Base-by-base conservation (phyloP, 2,888 invertebrate species). In the Heliconius cydno region DNA sequence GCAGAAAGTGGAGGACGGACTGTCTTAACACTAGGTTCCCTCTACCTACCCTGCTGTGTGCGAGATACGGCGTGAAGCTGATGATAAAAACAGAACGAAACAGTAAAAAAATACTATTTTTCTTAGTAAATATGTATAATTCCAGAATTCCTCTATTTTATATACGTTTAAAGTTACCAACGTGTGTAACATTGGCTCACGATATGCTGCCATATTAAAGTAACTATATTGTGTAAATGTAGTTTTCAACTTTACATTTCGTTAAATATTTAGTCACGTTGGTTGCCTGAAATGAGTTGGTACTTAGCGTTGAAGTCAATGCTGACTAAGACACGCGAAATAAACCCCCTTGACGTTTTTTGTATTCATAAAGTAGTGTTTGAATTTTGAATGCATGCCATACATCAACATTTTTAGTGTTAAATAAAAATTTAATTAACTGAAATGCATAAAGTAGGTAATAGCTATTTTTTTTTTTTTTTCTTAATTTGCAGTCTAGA, bases 281-380 rank as follows among this genome's bases (percentile, higher is more conserved):
- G 77, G 22, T 77, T 34, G 70, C 46, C 57, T 60, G 60, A 65
- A 70, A 46, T 25, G 25, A n/a, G 60, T 60, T n/a, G n/a, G n/a
- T 41, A 70, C 72, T 76, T 72, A 65, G 41, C 65, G 66, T 57
- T 76, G 68, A n/a, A 68, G 46, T 67, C 46, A 30, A 67, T 72
- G 25, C 22, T 72, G 73, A 77, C n/a, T n/a, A n/a, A n/a, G n/a
- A n/a, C 77, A 77, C 73, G 68, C 77, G 67, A 80, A 77, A 68
- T 52, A 63, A 75, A 75, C 34, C 60, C 77, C 30, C 73, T 67
- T 30, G 30, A 52, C 25, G 28, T 72, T 76, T 76, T 76, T 25
- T 60, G 22, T 65, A 41, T 28, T 73, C 30, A 70, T 60, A 25
- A 70, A 70, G 25, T 15, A 46, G 25, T 70, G 28, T 46, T 70